Evolutionary conservation across 2,113 vertebrate genomes (phyloP), one percentile per base, ranked within the genome.

Genomic region (Sula dactylatra): DNA sequence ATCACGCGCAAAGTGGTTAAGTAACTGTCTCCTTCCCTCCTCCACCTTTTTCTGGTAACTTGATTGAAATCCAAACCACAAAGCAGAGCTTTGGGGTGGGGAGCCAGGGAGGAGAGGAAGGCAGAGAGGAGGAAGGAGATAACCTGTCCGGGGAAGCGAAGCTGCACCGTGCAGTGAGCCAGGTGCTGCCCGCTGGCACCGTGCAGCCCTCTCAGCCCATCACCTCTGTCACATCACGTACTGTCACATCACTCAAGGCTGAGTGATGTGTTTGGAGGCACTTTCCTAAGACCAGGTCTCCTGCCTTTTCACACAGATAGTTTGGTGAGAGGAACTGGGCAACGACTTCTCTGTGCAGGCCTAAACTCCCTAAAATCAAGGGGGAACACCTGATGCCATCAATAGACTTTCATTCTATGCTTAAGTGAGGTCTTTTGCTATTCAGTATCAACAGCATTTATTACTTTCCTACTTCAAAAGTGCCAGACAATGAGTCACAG

Each of bases 201-300:
- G 1, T 7, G 36, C 45, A 70, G 65, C 45, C 21, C 18, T 14
- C 36, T 21, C 45, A 26, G 58, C 34, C 25, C 31, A 26, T 11
- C 42, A 5, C 34, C 34, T 1, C 2, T 6, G 25, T 7, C 65
- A 32, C 69, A 17, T 9, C 31, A 20, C 1, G 2, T 7, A 9
- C 44, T 16, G n/a, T n/a, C n/a, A n/a, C n/a, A n/a, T n/a, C n/a
- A n/a, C n/a, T 24, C 36, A 10, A 18, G 50, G 56, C 32, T 31
- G 34, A 36, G 0, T 0, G 31, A 20, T 10, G 9, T 15, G 22
- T 54, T 52, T 27, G 62, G 19, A 56, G 56, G 18, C 25, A 7
- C 50, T 55, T 77, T 62, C 27, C 34, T 40, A 44, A 70, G 21
- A 50, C 3, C 34, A 62, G 13, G 13, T 42, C 36, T 88, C 49